Percentiles rank a stretch among this genome's conserved stretches.
Conservation (phyloP, 2,797 vertebrate species). For the Harpagifer antarcticus region DNA sequence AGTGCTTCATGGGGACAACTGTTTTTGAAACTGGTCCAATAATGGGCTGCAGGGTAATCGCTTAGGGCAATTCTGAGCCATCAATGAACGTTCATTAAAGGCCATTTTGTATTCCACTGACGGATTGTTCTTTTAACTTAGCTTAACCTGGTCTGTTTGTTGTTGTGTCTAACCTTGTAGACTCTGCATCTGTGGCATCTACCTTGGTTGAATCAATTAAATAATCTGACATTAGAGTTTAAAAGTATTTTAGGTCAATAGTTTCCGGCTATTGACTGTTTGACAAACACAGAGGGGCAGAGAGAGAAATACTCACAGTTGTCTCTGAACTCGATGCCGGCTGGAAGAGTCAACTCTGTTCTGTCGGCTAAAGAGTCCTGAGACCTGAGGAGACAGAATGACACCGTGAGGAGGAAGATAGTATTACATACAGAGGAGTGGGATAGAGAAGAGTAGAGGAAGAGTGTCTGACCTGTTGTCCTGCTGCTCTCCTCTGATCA, state of each 20-base stretch:
- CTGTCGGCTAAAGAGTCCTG: conserved; percentile 88
- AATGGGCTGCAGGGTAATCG: too few species aligned
- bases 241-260: not conserved
- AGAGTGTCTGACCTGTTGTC: conserved; percentile 83
- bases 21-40: too few species aligned
- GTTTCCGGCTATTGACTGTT: conserved; percentile 65
- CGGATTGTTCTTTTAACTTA: too few species aligned
- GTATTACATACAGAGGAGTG: not conserved
- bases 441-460: not conserved
- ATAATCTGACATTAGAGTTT: too few species aligned
- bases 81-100: too few species aligned
- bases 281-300: not conserved
- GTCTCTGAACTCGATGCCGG: conserved; percentile 97
- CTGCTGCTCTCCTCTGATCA: conserved; percentile 91
- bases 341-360: conserved; percentile 91
- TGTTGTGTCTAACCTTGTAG: too few species aligned
- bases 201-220: too few species aligned
- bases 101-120: too few species aligned
- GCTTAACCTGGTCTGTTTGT: too few species aligned
- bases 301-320: conserved; percentile 89
- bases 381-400: conserved; percentile 82
- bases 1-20: too few species aligned
- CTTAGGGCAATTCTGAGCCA: too few species aligned
- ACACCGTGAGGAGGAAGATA: not conserved
- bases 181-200: too few species aligned